Evolutionary conservation across 2,113 vertebrate species (phyloP).

Genomic region (Rhabdornis inornatus): DNA sequence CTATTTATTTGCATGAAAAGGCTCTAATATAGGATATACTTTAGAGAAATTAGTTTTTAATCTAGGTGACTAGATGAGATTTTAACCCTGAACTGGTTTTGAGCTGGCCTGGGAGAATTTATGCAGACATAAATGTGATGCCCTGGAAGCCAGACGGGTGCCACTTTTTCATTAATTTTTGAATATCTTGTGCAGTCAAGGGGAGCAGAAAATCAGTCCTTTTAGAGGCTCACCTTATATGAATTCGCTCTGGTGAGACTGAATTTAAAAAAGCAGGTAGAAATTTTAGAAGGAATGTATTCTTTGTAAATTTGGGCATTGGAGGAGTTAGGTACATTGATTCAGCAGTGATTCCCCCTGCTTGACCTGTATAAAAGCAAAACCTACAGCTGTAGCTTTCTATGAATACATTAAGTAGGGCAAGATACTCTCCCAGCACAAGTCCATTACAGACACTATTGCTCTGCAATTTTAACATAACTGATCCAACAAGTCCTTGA

Average conservation of each 20-base stretch:
- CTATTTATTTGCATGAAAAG: constrained; percentile 92
- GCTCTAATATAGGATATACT: constrained; percentile 78
- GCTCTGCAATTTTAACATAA: constrained; percentile 38
- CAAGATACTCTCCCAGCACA: background rate
- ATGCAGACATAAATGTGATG: constrained; percentile 79
- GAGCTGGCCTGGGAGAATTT: constrained; percentile 85
- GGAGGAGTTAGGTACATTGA: constrained; percentile 70
- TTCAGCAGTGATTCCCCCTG: constrained; percentile 80
- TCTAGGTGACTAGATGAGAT: constrained; percentile 90
- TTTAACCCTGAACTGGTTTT: constrained; percentile 85
- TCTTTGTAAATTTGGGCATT: constrained; percentile 71
- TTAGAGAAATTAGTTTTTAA: constrained; percentile 96
- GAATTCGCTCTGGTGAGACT: constrained; percentile 83
- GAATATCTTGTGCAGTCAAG: constrained; percentile 73
- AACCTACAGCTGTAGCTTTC: constrained; percentile 75
- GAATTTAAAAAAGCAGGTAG: constrained; percentile 79
- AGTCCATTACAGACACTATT: constrained; percentile 13
- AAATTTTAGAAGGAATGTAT: constrained; percentile 72
- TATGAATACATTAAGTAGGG: constrained; percentile 74
- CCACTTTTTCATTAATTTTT: constrained; percentile 86
- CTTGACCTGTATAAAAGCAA: constrained; percentile 82
- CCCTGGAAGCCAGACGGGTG: constrained; percentile 72
- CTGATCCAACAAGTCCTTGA: background rate
- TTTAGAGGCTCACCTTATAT: constrained; percentile 70
- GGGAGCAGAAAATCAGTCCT: constrained; percentile 77